These are phyloP conservation scores for Proisotoma minuta DNA, from an alignment of 2,888 invertebrate species.

Conservation along the genomic window DNA sequence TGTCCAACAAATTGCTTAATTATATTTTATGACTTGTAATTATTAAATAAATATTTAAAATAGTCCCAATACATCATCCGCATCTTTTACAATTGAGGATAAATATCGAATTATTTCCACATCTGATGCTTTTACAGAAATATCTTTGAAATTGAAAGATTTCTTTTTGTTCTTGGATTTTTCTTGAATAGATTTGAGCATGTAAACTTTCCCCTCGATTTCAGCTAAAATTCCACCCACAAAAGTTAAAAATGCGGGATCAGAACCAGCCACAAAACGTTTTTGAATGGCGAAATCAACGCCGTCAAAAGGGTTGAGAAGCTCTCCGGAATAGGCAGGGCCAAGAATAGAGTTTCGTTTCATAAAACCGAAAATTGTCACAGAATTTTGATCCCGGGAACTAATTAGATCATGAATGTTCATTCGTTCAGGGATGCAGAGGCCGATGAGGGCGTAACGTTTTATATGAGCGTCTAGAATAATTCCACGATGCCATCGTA, in stretches of 20 bases:
- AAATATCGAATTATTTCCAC: conserved; percentile 43
- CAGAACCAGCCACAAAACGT: conserved; percentile 31
- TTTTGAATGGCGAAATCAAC: conserved; percentile 22
- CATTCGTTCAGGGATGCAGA: conserved; percentile 49
- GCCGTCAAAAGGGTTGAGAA: conserved; percentile 37
- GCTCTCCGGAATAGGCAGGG: conserved; percentile 41
- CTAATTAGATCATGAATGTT: conserved; percentile 49
- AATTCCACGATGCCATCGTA: conserved; percentile 50
- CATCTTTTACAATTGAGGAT: conserved; percentile 27
- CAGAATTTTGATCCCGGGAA: conserved; percentile 41
- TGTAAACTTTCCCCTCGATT: conserved; percentile 46
- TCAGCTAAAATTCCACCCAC: conserved; percentile 44
- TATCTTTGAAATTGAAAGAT: conserved; percentile 23
- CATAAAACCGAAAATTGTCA: conserved; percentile 40
- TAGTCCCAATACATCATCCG: conserved; percentile 35
- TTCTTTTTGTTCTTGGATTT: conserved; percentile 10
- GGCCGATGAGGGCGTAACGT: conserved; percentile 48
- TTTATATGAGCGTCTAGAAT: conserved; percentile 48
- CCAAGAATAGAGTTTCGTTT: conserved; percentile 35
- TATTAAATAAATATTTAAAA: too few relatives aligned
- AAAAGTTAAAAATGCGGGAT: conserved; percentile 44
- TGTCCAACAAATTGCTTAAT: too few relatives aligned
- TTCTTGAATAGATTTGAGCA: conserved; percentile 38
- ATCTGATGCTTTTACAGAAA: conserved; percentile 37
- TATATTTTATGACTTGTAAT: too few relatives aligned